Percentiles rank a stretch among this genome's conserved stretches.
Conservation (phyloP, 2,888 invertebrate genomes). For the Lasioglossum malachurum region DNA sequence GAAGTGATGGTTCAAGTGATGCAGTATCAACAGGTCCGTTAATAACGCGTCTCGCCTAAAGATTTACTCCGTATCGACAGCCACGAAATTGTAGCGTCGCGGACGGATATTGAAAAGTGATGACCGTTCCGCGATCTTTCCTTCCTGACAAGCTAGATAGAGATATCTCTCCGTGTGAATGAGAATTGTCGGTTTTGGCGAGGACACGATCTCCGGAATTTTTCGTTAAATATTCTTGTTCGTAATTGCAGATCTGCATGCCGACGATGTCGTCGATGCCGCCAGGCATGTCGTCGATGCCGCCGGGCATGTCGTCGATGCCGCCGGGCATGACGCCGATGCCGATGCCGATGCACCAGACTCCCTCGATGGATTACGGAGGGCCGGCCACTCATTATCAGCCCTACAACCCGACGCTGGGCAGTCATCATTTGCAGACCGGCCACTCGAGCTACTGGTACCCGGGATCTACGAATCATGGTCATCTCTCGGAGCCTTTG, state of each 20-base stretch:
- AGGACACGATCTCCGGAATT: not conserved
- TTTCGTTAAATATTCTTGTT: not conserved
- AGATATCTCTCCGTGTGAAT: not conserved
- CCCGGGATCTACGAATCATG: slow-evolving; percentile 65
- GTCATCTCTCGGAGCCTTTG: slow-evolving; percentile 74
- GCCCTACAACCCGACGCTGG: slow-evolving; percentile 67
- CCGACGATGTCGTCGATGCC: slow-evolving; percentile 77
- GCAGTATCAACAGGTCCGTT: slow-evolving; percentile 81
- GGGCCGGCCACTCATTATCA: slow-evolving; percentile 71
- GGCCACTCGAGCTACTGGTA: slow-evolving; percentile 77
- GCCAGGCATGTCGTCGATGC: slow-evolving; percentile 70
- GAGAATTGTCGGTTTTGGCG: not conserved
- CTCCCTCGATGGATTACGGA: slow-evolving; percentile 75
- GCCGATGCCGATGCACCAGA: slow-evolving; percentile 77
- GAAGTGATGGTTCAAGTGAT: slow-evolving; percentile 79
- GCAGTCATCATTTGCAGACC: slow-evolving; percentile 67
- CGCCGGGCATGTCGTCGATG: slow-evolving; percentile 75
- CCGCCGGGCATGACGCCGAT: slow-evolving; percentile 75
- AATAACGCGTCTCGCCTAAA: slow-evolving; percentile 18
- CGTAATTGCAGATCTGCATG: slow-evolving; percentile 76
- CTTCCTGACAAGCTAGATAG: not conserved
- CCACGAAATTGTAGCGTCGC: not conserved
- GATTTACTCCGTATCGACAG: not conserved
- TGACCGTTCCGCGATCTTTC: not conserved
- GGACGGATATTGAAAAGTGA: not conserved